A percentile compares a stretch with the other conserved stretches of the same genome.
phyloP scores from a whole-genome alignment of 2,113 vertebrate genomes.

The Lepus americanus region DNA sequence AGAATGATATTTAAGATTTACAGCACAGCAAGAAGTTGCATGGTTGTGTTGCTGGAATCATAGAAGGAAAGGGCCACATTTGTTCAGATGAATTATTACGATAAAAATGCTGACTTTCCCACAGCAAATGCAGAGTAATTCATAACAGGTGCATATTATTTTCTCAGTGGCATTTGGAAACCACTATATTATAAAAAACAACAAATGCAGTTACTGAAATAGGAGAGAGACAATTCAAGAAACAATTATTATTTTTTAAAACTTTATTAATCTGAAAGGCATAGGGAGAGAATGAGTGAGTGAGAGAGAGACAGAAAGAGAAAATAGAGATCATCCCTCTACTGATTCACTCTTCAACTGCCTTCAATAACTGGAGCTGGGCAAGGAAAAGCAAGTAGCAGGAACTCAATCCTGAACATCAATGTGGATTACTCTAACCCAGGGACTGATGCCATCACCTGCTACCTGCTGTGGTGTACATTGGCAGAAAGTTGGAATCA shows the following conservation, averaged over 20 bases:
- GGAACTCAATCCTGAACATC: no score
- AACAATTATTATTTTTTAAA: not conserved
- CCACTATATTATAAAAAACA: not conserved
- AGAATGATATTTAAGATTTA: not conserved
- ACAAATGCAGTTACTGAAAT: not conserved
- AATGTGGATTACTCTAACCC: no score
- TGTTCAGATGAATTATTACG: not conserved
- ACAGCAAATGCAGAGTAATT: not conserved
- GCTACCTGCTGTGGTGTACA: no score
- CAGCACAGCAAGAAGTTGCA: not conserved
- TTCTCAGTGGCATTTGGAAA: not conserved
- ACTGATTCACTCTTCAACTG: no score
- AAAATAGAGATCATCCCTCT: no score
- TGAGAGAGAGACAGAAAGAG: no score
- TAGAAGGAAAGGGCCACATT: not conserved
- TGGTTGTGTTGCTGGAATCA: not conserved
- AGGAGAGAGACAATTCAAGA: not conserved
- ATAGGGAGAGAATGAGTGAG: no score
- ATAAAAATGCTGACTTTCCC: not conserved
- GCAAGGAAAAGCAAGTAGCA: no score
- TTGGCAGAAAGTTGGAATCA: no score
- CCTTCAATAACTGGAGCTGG: no score
- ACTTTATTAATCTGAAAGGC: no score
- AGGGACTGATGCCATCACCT: no score
- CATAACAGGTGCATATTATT: not conserved